Evolutionary conservation across 2,113 vertebrate genomes (phyloP).

Genomic region (Notarius lentiginosus): DNA sequence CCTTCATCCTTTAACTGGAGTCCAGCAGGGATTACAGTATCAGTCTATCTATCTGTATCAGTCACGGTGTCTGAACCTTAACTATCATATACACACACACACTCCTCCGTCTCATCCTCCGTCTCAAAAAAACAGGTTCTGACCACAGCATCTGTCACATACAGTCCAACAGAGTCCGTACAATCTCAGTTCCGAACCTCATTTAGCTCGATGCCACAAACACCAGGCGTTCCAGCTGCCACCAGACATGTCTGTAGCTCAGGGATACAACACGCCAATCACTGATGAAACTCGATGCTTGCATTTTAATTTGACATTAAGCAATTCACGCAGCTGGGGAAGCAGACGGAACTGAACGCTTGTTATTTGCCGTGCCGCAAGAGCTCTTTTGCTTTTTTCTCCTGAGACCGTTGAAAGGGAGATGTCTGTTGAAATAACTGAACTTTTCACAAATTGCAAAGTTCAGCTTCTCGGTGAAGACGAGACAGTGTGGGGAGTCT

Average conservation of each 20-base stretch:
- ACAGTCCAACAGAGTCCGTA: background rate
- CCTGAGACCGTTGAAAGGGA: background rate
- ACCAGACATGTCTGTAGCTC: slow-evolving; percentile 53
- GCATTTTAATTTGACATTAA: slow-evolving; percentile 34
- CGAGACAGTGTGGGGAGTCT: slow-evolving; percentile 14
- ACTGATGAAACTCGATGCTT: slow-evolving; percentile 51
- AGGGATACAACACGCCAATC: slow-evolving; percentile 23
- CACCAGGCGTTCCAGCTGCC: slow-evolving; percentile 40
- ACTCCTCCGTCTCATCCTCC: background rate
- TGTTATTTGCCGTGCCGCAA: slow-evolving; percentile 10
- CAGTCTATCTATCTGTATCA: slow-evolving; percentile 51
- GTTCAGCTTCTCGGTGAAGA: slow-evolving; percentile 3
- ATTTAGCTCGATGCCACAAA: slow-evolving; percentile 25
- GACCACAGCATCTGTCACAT: slow-evolving; percentile 46
- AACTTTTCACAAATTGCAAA: slow-evolving; percentile 14
- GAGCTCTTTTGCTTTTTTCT: slow-evolving; percentile 12
- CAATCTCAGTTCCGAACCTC: background rate
- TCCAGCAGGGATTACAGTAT: slow-evolving; percentile 50
- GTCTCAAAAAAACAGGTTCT: slow-evolving; percentile 52
- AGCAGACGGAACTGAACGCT: slow-evolving; percentile 5
- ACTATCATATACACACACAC: slow-evolving; percentile 11
- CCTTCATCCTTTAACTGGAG: slow-evolving; percentile 48
- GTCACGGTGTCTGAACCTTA: slow-evolving; percentile 61
- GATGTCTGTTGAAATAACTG: slow-evolving; percentile 12
- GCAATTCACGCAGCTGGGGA: slow-evolving; percentile 10